phyloP scores from a whole-genome alignment of 2,888 invertebrate species.

The Heliconius sara region DNA sequence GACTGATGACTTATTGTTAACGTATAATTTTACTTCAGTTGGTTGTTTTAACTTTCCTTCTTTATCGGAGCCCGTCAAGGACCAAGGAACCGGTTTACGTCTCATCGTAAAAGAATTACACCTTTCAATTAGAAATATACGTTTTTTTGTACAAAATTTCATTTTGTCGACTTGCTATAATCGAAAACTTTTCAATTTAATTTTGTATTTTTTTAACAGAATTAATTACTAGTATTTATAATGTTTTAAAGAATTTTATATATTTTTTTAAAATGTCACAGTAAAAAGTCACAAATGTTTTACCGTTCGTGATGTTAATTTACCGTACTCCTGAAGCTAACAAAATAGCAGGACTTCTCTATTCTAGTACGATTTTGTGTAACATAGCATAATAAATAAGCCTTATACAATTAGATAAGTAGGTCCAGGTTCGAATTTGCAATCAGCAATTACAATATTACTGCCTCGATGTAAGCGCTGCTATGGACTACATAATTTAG shows the following conservation, averaged over 20 bases:
- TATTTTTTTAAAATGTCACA: too few species aligned
- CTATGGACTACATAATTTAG: not conserved
- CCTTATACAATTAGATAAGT: not conserved
- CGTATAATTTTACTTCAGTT: slow-evolving; percentile 2
- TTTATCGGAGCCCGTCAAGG: slow-evolving; percentile 23
- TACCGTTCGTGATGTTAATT: too few species aligned
- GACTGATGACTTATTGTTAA: not conserved
- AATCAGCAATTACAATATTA: not conserved
- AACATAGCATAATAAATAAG: not conserved
- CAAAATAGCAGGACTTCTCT: too few species aligned
- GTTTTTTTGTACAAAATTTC: slow-evolving; percentile 16
- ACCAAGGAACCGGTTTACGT: slow-evolving; percentile 18
- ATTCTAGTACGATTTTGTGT: not conserved
- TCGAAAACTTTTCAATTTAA: not conserved
- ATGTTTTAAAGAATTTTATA: not conserved
- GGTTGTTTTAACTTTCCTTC: slow-evolving; percentile 19
- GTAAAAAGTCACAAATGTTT: too few species aligned
- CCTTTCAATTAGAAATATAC: slow-evolving; percentile 20
- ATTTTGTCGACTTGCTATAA: slow-evolving; percentile 2
- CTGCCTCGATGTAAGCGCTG: not conserved
- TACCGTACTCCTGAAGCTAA: too few species aligned
- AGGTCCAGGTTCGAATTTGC: not conserved
- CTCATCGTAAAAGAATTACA: slow-evolving; percentile 28
- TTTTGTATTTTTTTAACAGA: not conserved
- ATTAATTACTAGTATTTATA: not conserved